Evolutionary conservation across 2,797 vertebrate genomes (phyloP), one percentile per base, ranked within the genome.

Genomic region (Poecilia wingei): DNA sequence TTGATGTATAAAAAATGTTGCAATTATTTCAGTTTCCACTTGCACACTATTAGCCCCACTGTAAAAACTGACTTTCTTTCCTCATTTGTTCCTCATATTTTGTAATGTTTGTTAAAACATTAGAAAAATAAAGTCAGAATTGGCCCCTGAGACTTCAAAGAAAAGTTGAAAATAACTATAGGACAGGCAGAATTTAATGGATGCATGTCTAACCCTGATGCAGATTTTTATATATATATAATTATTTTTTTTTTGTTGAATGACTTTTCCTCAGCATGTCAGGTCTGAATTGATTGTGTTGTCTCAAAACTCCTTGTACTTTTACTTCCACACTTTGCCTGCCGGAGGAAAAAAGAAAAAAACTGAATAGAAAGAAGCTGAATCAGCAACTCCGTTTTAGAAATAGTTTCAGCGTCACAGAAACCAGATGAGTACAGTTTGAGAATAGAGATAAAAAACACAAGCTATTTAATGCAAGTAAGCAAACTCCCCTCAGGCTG

Each of bases 301-400:
- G 25, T 70, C 41, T 45, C 22, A 45, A 43, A 70, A 45, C 41
- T n/a, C 41, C 39, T 43, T n/a, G 22, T 70, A 28, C 41, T 22
- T 46, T 28, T 71, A 71, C 6, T 71, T 71, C 43, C n/a, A 71
- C 39, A 13, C 43, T 45, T 13, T 41, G 10, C 22, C 39, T 45
- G 22, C 66, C 66, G n/a, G 22, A 43, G 39, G 49, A 25, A 25
- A 9, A 3, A 53, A 53, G 8, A n/a, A 13, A n/a, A 13, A 51
- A 66, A 47, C 12, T 39, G 13, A 79, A 78, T 31, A 76, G 25
- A 79, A 77, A 84, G 46, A 75, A 82, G 75, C 36, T 64, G 31
- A 66, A 72, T 46, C 55, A 22, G 41, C 43, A 45, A 43, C 73
- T 69, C 59, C 28, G 82, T 78, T 84, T 18, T 22, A 25, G 41